A percentile compares a stretch with the other conserved stretches of the same genome.
These are phyloP conservation scores for Bovichtus diacanthus DNA, from an alignment of 2,797 vertebrate species.

Conservation along the genomic window DNA sequence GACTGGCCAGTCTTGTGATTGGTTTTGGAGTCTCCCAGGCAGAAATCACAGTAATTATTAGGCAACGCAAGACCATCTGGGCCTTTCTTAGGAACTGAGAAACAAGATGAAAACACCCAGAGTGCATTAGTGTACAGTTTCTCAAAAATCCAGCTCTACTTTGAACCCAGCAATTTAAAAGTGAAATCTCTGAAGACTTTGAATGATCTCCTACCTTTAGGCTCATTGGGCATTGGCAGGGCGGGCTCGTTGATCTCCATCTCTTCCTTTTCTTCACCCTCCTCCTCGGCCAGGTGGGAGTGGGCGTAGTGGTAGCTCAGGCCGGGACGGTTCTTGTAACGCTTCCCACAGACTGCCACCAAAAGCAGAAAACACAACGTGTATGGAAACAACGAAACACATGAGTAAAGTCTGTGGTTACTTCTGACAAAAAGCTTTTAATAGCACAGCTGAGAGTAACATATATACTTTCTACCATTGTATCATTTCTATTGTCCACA, in stretches of 20 bases:
- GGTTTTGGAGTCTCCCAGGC: slow-evolving; percentile 94
- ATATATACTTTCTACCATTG: background rate
- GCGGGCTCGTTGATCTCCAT: slow-evolving; percentile 87
- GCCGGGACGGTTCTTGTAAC: slow-evolving; percentile 97
- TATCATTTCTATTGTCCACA: background rate
- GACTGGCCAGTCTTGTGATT: slow-evolving; percentile 96
- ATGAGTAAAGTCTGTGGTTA: slow-evolving; percentile 2
- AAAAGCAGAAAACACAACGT: slow-evolving; percentile 63
- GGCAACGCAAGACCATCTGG: slow-evolving; percentile 93
- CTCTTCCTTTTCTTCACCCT: slow-evolving; percentile 94
- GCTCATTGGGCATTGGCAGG: slow-evolving; percentile 88
- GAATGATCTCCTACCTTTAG: slow-evolving; percentile 87
- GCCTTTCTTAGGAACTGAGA: slow-evolving; percentile 90
- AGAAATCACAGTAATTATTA: slow-evolving; percentile 98
- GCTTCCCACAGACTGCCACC: slow-evolving; percentile 93
- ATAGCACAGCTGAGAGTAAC: background rate
- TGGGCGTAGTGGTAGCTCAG: slow-evolving; percentile 97
- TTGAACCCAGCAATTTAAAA: background rate
- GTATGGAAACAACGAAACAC: slow-evolving; percentile 51
- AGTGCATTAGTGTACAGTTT: slow-evolving; percentile 1
- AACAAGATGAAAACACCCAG: slow-evolving; percentile 13
- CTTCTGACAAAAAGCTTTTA: background rate
- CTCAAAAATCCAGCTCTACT: background rate
- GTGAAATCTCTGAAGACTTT: background rate
- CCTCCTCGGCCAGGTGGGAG: slow-evolving; percentile 96